Evolutionary conservation across 2,113 vertebrate genomes (phyloP).

Genomic region (Paedocypris sp.): DNA sequence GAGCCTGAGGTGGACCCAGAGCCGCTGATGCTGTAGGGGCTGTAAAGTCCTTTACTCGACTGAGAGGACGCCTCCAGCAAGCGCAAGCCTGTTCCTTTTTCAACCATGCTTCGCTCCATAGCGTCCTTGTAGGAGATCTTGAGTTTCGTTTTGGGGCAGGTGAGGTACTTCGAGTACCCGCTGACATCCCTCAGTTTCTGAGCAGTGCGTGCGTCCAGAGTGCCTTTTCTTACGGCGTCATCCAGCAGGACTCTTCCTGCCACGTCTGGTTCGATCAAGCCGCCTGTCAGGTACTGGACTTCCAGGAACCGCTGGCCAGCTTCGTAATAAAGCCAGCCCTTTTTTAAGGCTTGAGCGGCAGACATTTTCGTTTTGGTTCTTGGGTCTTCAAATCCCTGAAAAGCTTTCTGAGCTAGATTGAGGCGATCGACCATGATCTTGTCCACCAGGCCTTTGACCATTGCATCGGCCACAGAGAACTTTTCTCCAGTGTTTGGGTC

Average conservation of each 20-base stretch:
- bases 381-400: constrained; percentile 90
- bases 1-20: constrained; percentile 82
- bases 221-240: constrained; percentile 82
- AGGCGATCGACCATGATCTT: constrained; percentile 96
- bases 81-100: constrained; percentile 80
- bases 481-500: constrained; percentile 81
- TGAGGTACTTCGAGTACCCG: constrained; percentile 89
- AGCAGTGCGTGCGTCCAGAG: constrained; percentile 79
- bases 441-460: constrained; percentile 82
- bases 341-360: constrained; percentile 90
- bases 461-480: constrained; percentile 71
- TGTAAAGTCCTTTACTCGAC: constrained; percentile 92
- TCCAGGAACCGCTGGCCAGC: constrained; percentile 93
- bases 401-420: constrained; percentile 91
- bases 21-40: constrained; percentile 84
- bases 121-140: constrained; percentile 98
- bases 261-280: constrained; percentile 81
- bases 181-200: constrained; percentile 87
- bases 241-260: constrained; percentile 74
- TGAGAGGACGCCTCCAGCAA: constrained; percentile 86
- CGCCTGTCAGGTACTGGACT: constrained; percentile 92
- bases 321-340: constrained; percentile 96
- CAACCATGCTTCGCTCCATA: constrained; percentile 90
- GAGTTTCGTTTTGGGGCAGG: constrained; percentile 95
- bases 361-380: constrained; percentile 97